A percentile compares a stretch with the other conserved stretches of the same genome.
These are phyloP conservation scores for Desoria tigrina DNA, from an alignment of 2,888 invertebrate species.

Conservation along the genomic window DNA sequence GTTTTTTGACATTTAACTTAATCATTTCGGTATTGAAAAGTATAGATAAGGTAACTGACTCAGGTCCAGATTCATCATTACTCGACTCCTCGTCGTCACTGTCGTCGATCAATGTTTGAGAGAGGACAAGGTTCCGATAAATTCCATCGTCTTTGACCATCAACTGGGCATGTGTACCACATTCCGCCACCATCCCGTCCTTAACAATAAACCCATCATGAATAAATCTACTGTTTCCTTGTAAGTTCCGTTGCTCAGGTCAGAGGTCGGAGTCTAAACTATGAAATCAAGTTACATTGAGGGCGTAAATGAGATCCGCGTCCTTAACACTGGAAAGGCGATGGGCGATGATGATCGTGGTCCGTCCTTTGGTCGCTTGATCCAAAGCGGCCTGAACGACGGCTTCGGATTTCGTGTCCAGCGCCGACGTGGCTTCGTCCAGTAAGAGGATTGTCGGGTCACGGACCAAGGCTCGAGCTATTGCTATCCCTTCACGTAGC, in stretches of 20 bases:
- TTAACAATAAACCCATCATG: constrained; percentile 24
- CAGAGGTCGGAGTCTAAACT: too few relatives aligned
- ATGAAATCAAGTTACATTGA: too few relatives aligned
- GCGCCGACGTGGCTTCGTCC: constrained; percentile 61
- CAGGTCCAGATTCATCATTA: constrained; percentile 27
- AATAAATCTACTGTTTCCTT: constrained; percentile 9
- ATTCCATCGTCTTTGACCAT: constrained; percentile 55
- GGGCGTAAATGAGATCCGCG: constrained; percentile 55
- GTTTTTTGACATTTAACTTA: neutral
- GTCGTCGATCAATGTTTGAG: constrained; percentile 52
- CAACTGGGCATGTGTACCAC: constrained; percentile 55
- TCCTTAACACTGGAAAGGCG: constrained; percentile 55
- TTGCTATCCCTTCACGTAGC: constrained; percentile 59
- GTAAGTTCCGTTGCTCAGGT: too few relatives aligned
- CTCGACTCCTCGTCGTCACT: constrained; percentile 42
- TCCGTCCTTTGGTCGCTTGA: constrained; percentile 57
- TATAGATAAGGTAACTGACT: constrained; percentile 6
- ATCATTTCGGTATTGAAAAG: too few relatives aligned
- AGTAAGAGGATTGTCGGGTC: constrained; percentile 58
- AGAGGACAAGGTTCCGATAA: constrained; percentile 55
- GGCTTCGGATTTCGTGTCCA: constrained; percentile 68
- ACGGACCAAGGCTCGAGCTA: constrained; percentile 61
- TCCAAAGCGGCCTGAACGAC: constrained; percentile 62
- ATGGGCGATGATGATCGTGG: constrained; percentile 57
- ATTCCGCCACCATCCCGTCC: constrained; percentile 55